These are phyloP conservation scores for Oscheius onirici DNA, from an alignment of 2,888 invertebrate species.

Conservation along the genomic window DNA sequence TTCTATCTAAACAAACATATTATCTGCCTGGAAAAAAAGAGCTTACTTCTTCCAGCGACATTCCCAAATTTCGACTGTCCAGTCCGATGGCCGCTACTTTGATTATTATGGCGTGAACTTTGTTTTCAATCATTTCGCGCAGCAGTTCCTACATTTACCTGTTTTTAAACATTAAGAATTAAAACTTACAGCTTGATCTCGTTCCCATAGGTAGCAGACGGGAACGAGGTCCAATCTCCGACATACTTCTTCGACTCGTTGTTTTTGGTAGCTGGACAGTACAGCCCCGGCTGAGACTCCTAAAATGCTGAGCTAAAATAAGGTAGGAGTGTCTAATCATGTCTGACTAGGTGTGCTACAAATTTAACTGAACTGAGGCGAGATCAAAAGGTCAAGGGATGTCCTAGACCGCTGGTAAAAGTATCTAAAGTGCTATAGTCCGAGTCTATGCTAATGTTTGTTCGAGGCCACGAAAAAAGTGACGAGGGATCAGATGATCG, in stretches of 20 bases:
- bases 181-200: slow-evolving; percentile 80
- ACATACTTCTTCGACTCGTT: slow-evolving; percentile 83
- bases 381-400: too few relatives aligned
- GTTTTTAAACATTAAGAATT: background rate
- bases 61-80: slow-evolving; percentile 78
- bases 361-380: too few relatives aligned
- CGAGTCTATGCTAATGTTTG: too few relatives aligned
- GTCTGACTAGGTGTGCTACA: too few relatives aligned
- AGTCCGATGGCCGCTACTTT: slow-evolving; percentile 90
- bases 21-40: too few relatives aligned
- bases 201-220: slow-evolving; percentile 92
- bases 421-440: too few relatives aligned
- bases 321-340: background rate
- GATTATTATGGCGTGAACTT: slow-evolving; percentile 91
- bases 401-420: too few relatives aligned
- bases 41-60: slow-evolving; percentile 59
- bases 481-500: too few relatives aligned
- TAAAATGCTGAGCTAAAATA: slow-evolving; percentile 37
- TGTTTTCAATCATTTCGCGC: slow-evolving; percentile 93
- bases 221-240: slow-evolving; percentile 86
- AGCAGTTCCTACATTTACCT: slow-evolving; percentile 80
- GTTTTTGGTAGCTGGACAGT: slow-evolving; percentile 95
- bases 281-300: slow-evolving; percentile 98
- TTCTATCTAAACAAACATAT: slow-evolving; percentile 80
- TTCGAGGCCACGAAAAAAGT: too few relatives aligned